These are phyloP conservation scores for Dicentrarchus labrax DNA, from an alignment of 2,113 vertebrate genomes.

Conservation along the genomic window DNA sequence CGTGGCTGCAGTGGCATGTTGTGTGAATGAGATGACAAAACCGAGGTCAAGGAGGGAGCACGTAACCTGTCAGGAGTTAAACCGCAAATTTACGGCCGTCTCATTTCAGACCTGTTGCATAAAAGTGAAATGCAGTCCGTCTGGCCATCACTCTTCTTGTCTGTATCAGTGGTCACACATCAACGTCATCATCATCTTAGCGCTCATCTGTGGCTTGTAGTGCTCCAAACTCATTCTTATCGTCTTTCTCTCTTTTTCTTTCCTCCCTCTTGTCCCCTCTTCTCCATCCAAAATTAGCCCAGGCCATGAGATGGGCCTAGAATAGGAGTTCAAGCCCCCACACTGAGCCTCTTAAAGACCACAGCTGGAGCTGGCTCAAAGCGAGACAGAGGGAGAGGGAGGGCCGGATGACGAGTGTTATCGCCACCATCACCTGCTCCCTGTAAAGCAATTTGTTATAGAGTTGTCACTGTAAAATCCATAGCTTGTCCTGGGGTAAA, in stretches of 20 bases:
- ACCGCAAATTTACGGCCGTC: slow-evolving; percentile 54
- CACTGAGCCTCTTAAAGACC: slow-evolving; percentile 62
- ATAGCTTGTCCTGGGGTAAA: slow-evolving; percentile 73
- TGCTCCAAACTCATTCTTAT: not conserved
- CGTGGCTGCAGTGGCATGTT: slow-evolving; percentile 36
- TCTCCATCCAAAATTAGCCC: slow-evolving; percentile 69
- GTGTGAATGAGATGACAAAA: slow-evolving; percentile 49
- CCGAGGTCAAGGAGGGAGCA: slow-evolving; percentile 59
- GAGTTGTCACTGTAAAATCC: slow-evolving; percentile 81
- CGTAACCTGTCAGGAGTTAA: slow-evolving; percentile 36
- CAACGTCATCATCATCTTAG: not conserved
- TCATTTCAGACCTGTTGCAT: slow-evolving; percentile 3
- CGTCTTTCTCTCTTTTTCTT: slow-evolving; percentile 13
- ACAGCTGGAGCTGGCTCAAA: slow-evolving; percentile 77
- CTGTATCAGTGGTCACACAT: not conserved
- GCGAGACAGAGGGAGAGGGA: slow-evolving; percentile 48
- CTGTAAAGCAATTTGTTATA: slow-evolving; percentile 82
- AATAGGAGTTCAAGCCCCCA: slow-evolving; percentile 67
- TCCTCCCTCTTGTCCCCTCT: slow-evolving; percentile 27
- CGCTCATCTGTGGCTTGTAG: not conserved
- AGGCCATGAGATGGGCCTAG: slow-evolving; percentile 66
- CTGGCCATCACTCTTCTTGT: not conserved
- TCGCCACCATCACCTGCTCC: slow-evolving; percentile 74
- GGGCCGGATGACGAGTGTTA: slow-evolving; percentile 59
- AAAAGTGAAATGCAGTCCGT: slow-evolving; percentile 11